phyloP scores from a whole-genome alignment of 2,888 invertebrate genomes.

The Chrysolina oricalcia region DNA sequence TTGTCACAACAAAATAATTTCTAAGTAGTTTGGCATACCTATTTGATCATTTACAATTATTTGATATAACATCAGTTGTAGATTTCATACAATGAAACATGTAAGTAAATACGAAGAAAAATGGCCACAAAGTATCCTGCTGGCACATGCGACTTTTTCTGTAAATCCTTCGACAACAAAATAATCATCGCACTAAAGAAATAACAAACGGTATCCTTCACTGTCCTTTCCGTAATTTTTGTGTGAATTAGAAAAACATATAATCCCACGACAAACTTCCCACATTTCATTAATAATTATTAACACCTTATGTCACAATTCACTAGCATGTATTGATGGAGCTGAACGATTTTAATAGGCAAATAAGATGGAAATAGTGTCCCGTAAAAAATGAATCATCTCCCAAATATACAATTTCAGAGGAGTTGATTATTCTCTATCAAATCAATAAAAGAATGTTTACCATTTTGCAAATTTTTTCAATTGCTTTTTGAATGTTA shows the following conservation, averaged over 20 bases:
- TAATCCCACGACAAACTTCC: constrained; percentile 38
- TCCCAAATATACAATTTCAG: neutral
- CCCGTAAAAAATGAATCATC: neutral
- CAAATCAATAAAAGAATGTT: neutral
- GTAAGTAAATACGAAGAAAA: no score
- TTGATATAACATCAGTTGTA: no score
- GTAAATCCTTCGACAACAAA: no score
- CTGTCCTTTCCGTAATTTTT: constrained; percentile 40
- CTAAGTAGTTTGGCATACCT: no score
- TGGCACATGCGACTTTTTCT: neutral
- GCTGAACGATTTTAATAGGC: constrained; percentile 17
- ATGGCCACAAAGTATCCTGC: neutral
- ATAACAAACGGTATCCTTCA: constrained; percentile 33
- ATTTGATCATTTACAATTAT: no score
- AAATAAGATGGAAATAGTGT: constrained; percentile 7
- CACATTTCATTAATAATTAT: constrained; percentile 24
- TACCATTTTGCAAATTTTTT: no score
- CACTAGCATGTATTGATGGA: neutral
- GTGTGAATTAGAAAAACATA: constrained; percentile 41
- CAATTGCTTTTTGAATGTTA: no score
- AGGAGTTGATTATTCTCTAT: no score
- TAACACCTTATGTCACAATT: constrained; percentile 40
- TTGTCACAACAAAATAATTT: no score
- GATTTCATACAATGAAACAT: no score
- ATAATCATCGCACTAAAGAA: constrained; percentile 2